A percentile compares a stretch with the other conserved stretches of the same genome.
phyloP scores from a whole-genome alignment of 2,888 invertebrate species.

The Dugesia japonica region DNA sequence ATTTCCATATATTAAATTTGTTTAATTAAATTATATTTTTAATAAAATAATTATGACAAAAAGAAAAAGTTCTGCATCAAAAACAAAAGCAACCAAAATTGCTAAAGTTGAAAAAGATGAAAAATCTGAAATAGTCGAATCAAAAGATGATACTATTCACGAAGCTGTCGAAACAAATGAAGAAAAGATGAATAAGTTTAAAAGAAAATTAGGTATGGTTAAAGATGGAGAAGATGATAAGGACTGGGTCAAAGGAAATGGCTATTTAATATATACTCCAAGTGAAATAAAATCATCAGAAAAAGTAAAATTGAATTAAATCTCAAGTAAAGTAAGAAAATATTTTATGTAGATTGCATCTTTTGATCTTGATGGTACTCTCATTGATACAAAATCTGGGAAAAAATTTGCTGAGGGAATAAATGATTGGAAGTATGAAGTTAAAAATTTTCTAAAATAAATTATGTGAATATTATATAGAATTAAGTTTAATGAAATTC shows the following conservation, averaged over 20 bases:
- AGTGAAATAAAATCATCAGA: not conserved
- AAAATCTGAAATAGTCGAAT: not conserved
- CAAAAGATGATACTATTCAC: not conserved
- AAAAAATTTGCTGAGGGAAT: not conserved
- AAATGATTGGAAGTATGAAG: not conserved
- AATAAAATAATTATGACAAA: not conserved
- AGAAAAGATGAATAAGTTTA: not conserved
- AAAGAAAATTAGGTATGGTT: slow-evolving; percentile 8
- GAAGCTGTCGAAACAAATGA: no score
- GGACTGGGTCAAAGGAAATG: not conserved
- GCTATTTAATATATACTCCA: not conserved
- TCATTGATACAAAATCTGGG: not conserved
- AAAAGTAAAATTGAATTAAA: not conserved
- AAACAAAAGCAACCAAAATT: not conserved
- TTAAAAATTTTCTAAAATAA: no score
- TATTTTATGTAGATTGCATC: not conserved
- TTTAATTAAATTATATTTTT: not conserved
- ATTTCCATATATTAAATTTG: not conserved
- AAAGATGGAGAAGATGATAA: not conserved
- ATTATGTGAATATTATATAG: no score
- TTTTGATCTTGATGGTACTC: not conserved
- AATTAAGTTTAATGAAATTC: no score
- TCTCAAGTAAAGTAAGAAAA: not conserved
- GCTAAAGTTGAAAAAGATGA: not conserved
- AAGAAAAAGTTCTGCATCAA: not conserved